Base-by-base conservation (phyloP, 2,797 vertebrate species). In the Tauraco hartlaubi region DNA sequence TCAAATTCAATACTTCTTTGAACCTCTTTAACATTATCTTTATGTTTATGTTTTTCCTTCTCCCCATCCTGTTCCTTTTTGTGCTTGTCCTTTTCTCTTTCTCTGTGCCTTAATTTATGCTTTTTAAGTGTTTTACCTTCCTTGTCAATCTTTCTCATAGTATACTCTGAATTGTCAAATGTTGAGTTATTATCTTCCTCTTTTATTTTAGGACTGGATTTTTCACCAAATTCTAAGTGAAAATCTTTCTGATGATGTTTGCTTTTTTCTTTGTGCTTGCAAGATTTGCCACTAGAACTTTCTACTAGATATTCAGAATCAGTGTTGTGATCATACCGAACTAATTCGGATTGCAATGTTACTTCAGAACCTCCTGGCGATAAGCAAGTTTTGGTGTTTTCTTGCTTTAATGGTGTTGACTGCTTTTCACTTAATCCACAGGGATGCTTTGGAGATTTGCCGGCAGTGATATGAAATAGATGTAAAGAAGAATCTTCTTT, bases 241-340 rank as follows among this genome's bases (percentile, higher is more conserved):
- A 98, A 97, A 80, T 99, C 99, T 94, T 99, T 99, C 88, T 99
- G 99, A 95, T 99, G 99, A 94, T 99, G 99, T 85, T 99, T 99
- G 98, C 98, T 99, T 98, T 99, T 99, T 89, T 99, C 99, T 97
- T 99, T 99, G 98, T 99, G 99, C 95, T 99, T 99, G 55, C 98
- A 99, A 75, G 99, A 99, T 91, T 99, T 99, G 85, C 99, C 98
- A 98, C 99, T 99, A 87, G 99, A 99, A 95, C 98, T 99, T 98
- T 99, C 99, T 8, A 99, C 98, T 55, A 99, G 98, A 96, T 98
- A 99, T 77, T 99, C 99, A 25, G 99, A 93, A 6, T 99, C 99
- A 26, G 98, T 94, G 97, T 97, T 99, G 97, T 99, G 99, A 97
- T 99, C 99, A 97, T 98, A 99, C 56, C 98, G 98, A 96, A 98